Conservation (phyloP, 2,888 invertebrate species). For the Trissolcus brochymenae region DNA sequence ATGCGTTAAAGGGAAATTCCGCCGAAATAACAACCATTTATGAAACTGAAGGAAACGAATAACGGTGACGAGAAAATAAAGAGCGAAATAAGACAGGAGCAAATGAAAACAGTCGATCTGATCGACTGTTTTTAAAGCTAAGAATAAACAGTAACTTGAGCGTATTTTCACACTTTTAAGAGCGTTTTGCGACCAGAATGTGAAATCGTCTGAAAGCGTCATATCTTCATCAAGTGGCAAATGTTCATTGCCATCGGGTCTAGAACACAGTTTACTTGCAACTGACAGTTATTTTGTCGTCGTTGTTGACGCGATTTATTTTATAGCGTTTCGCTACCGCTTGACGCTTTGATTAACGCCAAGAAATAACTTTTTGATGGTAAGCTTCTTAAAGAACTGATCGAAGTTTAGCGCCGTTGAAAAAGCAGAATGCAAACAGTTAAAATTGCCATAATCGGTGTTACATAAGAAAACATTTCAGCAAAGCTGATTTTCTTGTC, state of each 20-base stretch:
- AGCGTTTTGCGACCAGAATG: conserved; percentile 49
- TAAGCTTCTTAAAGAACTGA: conserved; percentile 1
- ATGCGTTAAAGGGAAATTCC: conserved; percentile 45
- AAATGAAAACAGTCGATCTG: conserved; percentile 55
- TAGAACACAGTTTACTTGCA: conserved; percentile 26
- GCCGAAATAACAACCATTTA: conserved; percentile 41
- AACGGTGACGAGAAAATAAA: conserved; percentile 26
- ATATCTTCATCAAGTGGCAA: conserved; percentile 39
- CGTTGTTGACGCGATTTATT: conserved; percentile 45
- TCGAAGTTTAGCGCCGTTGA: neutral
- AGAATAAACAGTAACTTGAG: conserved; percentile 39
- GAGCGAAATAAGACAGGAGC: conserved; percentile 27
- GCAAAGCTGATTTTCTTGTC: too few relatives aligned
- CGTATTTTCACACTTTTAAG: conserved; percentile 41
- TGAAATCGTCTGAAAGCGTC: conserved; percentile 31
- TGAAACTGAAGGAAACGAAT: conserved; percentile 10
- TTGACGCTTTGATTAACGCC: conserved; percentile 34
- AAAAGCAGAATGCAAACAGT: too few relatives aligned
- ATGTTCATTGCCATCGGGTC: conserved; percentile 29
- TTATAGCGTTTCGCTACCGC: conserved; percentile 26
- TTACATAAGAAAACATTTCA: too few relatives aligned
- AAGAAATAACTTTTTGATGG: too few relatives aligned
- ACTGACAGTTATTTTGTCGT: conserved; percentile 39
- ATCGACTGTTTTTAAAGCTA: conserved; percentile 57
- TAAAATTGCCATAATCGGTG: too few relatives aligned